A percentile compares a stretch with the other conserved stretches of the same genome.
Conservation (phyloP, 2,797 vertebrate species). For the Coracias cyanogaster region DNA sequence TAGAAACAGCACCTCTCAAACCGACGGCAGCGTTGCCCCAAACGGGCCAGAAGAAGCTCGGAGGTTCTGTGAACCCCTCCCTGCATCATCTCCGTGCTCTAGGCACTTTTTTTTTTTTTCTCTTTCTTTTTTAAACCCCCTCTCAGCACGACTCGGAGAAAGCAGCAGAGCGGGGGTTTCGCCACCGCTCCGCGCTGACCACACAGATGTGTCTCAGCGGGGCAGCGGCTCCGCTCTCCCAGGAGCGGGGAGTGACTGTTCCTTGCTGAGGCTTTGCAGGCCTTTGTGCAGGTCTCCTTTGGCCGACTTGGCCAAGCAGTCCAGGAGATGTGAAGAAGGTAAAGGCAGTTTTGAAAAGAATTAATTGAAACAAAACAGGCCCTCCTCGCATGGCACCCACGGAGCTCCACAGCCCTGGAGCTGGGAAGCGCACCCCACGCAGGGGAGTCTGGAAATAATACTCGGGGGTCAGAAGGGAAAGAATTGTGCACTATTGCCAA, state of each 20-base stretch:
- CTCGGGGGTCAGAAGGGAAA: constrained; percentile 17
- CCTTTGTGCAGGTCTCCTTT: not conserved
- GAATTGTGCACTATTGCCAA: constrained; percentile 27
- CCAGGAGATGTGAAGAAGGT: not conserved
- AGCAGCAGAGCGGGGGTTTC: not conserved
- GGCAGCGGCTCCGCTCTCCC: not conserved
- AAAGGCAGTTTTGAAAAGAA: constrained; percentile 13
- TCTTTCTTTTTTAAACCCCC: not conserved
- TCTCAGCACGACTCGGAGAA: not conserved
- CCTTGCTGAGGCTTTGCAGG: not conserved
- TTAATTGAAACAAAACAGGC: not conserved
- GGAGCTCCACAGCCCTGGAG: not conserved
- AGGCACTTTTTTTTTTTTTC: not conserved
- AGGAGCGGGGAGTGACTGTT: not conserved
- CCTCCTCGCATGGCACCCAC: constrained; percentile 1
- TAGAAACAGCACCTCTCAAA: constrained; percentile 40
- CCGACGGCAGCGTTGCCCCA: not conserved
- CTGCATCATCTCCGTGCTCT: not conserved
- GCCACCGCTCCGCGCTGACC: not conserved
- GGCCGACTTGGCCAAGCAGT: not conserved
- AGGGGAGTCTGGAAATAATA: constrained; percentile 21
- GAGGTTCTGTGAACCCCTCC: not conserved
- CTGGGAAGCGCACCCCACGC: not conserved
- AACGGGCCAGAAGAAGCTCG: not conserved
- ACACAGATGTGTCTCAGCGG: not conserved